These are phyloP conservation scores for Hololepta plana DNA, from an alignment of 2,888 invertebrate species.

Conservation along the genomic window DNA sequence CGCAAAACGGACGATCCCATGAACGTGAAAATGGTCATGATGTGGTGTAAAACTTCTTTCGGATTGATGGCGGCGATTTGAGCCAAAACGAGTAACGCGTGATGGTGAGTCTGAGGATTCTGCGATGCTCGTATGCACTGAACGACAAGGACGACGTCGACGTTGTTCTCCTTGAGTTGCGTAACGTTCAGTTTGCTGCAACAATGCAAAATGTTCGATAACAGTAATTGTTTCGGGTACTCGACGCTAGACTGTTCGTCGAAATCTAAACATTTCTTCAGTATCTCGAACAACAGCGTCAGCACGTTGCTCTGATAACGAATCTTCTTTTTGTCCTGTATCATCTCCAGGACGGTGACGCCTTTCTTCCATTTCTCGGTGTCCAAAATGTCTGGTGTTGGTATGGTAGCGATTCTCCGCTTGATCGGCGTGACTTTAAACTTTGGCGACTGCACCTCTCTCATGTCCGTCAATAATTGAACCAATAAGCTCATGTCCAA, in stretches of 20 bases:
- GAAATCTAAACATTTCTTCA: slow-evolving; percentile 60
- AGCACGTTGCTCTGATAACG: slow-evolving; percentile 45
- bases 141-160: slow-evolving; percentile 62
- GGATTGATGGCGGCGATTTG: slow-evolving; percentile 63
- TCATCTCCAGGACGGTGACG: slow-evolving; percentile 59
- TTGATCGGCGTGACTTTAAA: slow-evolving; percentile 24
- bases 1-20: slow-evolving; percentile 87
- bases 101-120: slow-evolving; percentile 91
- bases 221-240: slow-evolving; percentile 72
- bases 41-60: slow-evolving; percentile 73
- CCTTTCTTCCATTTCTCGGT: slow-evolving; percentile 61
- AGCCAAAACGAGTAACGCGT: slow-evolving; percentile 70
- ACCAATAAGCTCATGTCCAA: slow-evolving; percentile 42
- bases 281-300: slow-evolving; percentile 56
- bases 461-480: slow-evolving; percentile 40
- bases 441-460: slow-evolving; percentile 29
- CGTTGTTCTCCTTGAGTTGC: slow-evolving; percentile 29
- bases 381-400: slow-evolving; percentile 42
- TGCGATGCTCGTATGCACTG: slow-evolving; percentile 78
- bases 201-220: slow-evolving; percentile 58
- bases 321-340: slow-evolving; percentile 73
- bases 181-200: slow-evolving; percentile 37
- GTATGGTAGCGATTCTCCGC: slow-evolving; percentile 26
- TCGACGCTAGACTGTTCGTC: slow-evolving; percentile 71
- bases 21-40: slow-evolving; percentile 95